Evolutionary conservation across 2,888 invertebrate species (phyloP), one percentile per base, ranked within the genome.

Genomic region (Napeogenes inachia): DNA sequence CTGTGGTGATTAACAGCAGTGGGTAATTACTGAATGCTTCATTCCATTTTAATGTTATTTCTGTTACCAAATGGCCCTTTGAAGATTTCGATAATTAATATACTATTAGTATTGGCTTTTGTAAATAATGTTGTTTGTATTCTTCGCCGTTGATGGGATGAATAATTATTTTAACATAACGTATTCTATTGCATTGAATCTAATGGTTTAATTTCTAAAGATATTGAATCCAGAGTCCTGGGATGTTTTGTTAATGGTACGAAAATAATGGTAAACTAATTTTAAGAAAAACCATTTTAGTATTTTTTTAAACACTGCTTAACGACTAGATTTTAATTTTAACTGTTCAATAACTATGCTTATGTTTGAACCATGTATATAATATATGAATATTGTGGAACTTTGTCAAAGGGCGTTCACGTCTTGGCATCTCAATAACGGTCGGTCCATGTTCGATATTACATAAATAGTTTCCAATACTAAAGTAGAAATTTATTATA

Each of bases 1-100:
- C 32, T 33, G 60, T 54, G 47, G 57, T 63, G 63, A 63, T 63
- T 60, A 63, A 63, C 60, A 35, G 63, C 57, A 57, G 35, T 53
- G 55, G 5, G 60, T 63, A 55, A 63, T 57, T 63, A 54, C 55
- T 12, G 47, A 50, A 57, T 54, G 35, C 46, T 63, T 63, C 60
- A 57, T 60, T 63, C 47, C 21, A 21, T 57, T 60, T 63, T 63
- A 63, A 63, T 62, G 57, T 58, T 57, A 30, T 50, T 50, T n/a
- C 55, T 55, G 55, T 10, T 55, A 35, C 21, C 5, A 4, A 53
- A n/a, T 13, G 21, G 35, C 35, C 35, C n/a, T 21, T 38, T 38
- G 5, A 42, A 45, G 21, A 45, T 21, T 42, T 35, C 38, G 21
- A 21, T 21, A 21, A 21, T 21, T 21, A 42, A 13, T 21, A 45